phyloP scores from a whole-genome alignment of 2,888 invertebrate genomes.

The Cacoxenus indagator region DNA sequence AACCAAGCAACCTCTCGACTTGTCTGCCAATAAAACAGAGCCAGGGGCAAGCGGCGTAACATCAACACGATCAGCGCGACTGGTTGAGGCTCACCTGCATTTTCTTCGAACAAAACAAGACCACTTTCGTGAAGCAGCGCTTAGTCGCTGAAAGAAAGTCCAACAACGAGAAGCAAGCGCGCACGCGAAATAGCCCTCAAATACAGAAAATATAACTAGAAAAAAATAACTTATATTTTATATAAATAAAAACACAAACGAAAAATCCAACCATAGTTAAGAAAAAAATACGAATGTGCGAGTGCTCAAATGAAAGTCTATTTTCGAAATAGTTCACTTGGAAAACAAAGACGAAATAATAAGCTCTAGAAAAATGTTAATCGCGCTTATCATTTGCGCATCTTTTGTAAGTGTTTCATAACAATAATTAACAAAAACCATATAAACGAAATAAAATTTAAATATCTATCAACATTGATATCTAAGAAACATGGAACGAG shows the following conservation, averaged over 20 bases:
- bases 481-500: too few species aligned
- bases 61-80: constrained; percentile 33
- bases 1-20: too few species aligned
- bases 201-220: constrained; percentile 16
- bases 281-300: too few species aligned
- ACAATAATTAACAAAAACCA: not conserved
- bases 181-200: constrained; percentile 30
- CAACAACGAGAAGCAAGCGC: constrained; percentile 45
- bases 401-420: constrained; percentile 47
- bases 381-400: constrained; percentile 36
- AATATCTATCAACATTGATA: too few species aligned
- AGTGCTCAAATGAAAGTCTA: constrained; percentile 40
- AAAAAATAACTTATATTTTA: too few species aligned
- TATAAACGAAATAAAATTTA: too few species aligned
- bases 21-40: too few species aligned
- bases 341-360: not conserved
- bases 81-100: constrained; percentile 31
- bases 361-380: constrained; percentile 41
- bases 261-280: too few species aligned
- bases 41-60: too few species aligned
- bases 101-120: constrained; percentile 63
- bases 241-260: too few species aligned
- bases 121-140: constrained; percentile 67
- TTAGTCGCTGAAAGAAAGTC: constrained; percentile 70
- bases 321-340: constrained; percentile 14